These are phyloP conservation scores for Hippocampus mohnikei DNA, from an alignment of 2,113 vertebrate genomes.

Conservation along the genomic window DNA sequence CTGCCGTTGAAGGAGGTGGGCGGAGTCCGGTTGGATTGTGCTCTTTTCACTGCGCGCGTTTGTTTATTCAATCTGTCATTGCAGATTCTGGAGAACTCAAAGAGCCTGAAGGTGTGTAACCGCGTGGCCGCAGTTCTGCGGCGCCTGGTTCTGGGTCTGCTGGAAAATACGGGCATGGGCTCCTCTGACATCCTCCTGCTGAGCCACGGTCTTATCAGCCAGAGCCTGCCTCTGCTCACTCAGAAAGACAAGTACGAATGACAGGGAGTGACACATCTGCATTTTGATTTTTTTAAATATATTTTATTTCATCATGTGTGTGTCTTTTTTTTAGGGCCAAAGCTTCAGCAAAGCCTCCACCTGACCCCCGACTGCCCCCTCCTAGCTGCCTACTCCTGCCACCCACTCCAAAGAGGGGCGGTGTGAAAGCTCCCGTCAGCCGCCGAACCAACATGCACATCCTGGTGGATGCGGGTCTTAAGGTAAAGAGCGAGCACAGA, in stretches of 20 bases:
- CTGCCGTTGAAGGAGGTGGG: slow-evolving; percentile 91
- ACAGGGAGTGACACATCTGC: background rate
- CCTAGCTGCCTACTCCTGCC: slow-evolving; percentile 90
- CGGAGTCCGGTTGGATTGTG: background rate
- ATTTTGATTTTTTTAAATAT: background rate
- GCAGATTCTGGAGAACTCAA: slow-evolving; percentile 84
- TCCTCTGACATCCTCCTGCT: slow-evolving; percentile 84
- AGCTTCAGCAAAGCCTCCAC: slow-evolving; percentile 55
- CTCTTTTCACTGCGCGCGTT: background rate
- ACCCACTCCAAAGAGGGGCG: slow-evolving; percentile 82
- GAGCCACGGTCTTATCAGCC: slow-evolving; percentile 86
- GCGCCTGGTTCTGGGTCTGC: slow-evolving; percentile 82
- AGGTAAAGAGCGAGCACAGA: slow-evolving; percentile 62
- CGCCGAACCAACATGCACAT: slow-evolving; percentile 88
- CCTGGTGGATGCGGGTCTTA: slow-evolving; percentile 88
- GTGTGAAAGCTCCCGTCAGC: slow-evolving; percentile 80
- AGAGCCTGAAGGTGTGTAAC: slow-evolving; percentile 84
- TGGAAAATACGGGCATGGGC: slow-evolving; percentile 81
- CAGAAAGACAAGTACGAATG: slow-evolving; percentile 83
- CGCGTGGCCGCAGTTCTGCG: slow-evolving; percentile 84
- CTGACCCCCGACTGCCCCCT: slow-evolving; percentile 84
- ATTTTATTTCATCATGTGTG: background rate
- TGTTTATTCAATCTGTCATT: slow-evolving; percentile 31
- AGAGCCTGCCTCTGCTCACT: slow-evolving; percentile 90
- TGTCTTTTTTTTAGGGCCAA: slow-evolving; percentile 57